Conservation (phyloP, 1,140 invertebrate species). For the Drosophila jambulina region DNA sequence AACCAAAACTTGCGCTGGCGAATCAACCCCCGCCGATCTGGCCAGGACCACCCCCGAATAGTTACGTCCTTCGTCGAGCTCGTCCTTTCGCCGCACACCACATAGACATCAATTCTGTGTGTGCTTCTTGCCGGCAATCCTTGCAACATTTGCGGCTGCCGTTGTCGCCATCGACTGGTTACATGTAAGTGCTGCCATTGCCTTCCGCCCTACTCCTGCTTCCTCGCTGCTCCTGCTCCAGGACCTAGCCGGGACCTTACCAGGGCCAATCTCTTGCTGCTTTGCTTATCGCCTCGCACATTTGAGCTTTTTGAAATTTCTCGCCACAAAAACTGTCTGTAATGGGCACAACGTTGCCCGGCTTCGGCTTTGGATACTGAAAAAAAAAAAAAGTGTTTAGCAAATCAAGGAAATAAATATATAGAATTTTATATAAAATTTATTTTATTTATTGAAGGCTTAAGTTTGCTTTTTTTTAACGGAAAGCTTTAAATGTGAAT, state of each 20-base stretch:
- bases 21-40: conserved; percentile 35
- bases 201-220: not conserved
- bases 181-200: conserved; percentile 61
- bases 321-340: conserved; percentile 60
- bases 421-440: not conserved
- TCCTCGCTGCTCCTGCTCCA: conserved; percentile 3
- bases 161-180: conserved; percentile 65
- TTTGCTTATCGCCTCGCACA: conserved; percentile 82
- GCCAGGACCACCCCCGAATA: conserved; percentile 1
- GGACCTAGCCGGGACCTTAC: conserved; percentile 4
- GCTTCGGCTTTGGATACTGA: conserved; percentile 10
- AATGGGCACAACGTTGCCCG: conserved; percentile 56
- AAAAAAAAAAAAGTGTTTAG: conserved; percentile 1
- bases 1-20: conserved; percentile 71
- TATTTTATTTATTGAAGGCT: not conserved
- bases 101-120: conserved; percentile 61
- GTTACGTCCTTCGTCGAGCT: not conserved
- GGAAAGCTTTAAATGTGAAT: not conserved
- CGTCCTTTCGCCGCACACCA: conserved; percentile 3
- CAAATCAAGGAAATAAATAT: not conserved
- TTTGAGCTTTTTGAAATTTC: conserved; percentile 75
- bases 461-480: not conserved
- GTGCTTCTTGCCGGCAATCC: conserved; percentile 60
- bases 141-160: conserved; percentile 53
- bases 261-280: conserved; percentile 55